phyloP scores from a whole-genome alignment of 2,888 invertebrate species.

The Buathra laborator region DNA sequence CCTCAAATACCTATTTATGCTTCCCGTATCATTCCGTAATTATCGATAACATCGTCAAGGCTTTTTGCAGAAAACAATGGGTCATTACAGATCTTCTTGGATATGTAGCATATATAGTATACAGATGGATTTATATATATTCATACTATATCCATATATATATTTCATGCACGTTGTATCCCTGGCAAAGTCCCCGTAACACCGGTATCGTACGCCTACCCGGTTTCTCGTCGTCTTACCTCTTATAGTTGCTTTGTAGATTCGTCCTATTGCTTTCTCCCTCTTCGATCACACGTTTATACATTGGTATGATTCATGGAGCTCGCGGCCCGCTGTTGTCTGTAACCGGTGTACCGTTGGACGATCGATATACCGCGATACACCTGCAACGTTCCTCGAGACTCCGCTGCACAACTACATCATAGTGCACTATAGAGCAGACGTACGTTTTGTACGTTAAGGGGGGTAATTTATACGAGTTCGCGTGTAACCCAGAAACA shows the following conservation, averaged over 20 bases:
- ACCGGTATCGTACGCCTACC: conserved; percentile 60
- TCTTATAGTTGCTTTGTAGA: conserved; percentile 61
- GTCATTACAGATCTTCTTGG: conserved; percentile 79
- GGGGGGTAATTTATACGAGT: conserved; percentile 61
- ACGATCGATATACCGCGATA: conserved; percentile 64
- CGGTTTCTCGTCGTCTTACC: conserved; percentile 69
- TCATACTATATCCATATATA: conserved; percentile 10
- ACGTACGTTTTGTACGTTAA: conserved; percentile 46
- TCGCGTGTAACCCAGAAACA: conserved; percentile 68
- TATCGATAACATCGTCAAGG: conserved; percentile 85
- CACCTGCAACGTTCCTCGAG: conserved; percentile 53
- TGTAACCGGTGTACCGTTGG: conserved; percentile 54
- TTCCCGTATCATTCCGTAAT: conserved; percentile 85
- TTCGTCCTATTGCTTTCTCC: conserved; percentile 45
- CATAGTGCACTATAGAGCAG: background rate
- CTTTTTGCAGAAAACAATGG: conserved; percentile 84
- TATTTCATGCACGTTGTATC: conserved; percentile 60
- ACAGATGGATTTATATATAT: conserved; percentile 6
- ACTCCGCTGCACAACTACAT: conserved; percentile 39
- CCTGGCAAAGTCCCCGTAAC: conserved; percentile 41
- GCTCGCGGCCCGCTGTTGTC: conserved; percentile 61
- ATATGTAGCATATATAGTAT: conserved; percentile 35
- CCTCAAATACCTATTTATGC: conserved; percentile 83
- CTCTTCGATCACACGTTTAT: conserved; percentile 68
- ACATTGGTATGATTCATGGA: conserved; percentile 73